Base-by-base conservation (phyloP, 2,113 vertebrate species). In the Nymphicus hollandicus region DNA sequence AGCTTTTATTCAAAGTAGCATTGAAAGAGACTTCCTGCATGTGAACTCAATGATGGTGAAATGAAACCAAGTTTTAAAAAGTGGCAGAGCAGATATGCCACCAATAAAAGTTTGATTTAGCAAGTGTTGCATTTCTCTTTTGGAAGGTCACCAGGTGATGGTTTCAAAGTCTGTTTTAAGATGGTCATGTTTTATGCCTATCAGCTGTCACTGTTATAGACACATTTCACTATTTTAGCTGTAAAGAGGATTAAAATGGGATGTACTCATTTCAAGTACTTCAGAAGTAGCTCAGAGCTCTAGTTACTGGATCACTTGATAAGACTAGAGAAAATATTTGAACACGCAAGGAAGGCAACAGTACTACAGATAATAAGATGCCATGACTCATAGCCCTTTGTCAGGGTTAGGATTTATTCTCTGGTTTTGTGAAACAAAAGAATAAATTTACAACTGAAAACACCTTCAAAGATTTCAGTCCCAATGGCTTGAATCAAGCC, bases 251-350 rank as follows among this genome's bases (percentile, higher is more conserved):
- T 91, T 94, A 86, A 94, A 94, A 96, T 37, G 69, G 64, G 35
- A 86, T 79, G 73, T 19, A 90, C 90, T 95, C 13, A 93, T 53
- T 84, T 92, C 72, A 72, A 96, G 90, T 78, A 65, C 72, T 81
- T 69, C 61, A 84, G 77, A 92, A 91, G 90, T 76, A 95, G 69
- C 69, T 92, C 65, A 46, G 73, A 89, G 73, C 73, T 91, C 50
- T 86, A 76, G 60, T 29, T 91, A 19, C 61, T 91, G 70, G 10
- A 93, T 91, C 77, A 68, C 83, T 86, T 83, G 52, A 66, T 85
- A 92, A 91, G 73, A 87, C 73, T 39, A 78, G 58, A 89, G 61
- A 92, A 96, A 96, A 94, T 91, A 94, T 93, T 74, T 93, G 65
- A 94, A 50, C 77, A 81, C 44, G 79, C 73, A 77, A 53, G 53